Evolutionary conservation across 2,888 invertebrate species (phyloP).

Genomic region (Cantharis lateralis): DNA sequence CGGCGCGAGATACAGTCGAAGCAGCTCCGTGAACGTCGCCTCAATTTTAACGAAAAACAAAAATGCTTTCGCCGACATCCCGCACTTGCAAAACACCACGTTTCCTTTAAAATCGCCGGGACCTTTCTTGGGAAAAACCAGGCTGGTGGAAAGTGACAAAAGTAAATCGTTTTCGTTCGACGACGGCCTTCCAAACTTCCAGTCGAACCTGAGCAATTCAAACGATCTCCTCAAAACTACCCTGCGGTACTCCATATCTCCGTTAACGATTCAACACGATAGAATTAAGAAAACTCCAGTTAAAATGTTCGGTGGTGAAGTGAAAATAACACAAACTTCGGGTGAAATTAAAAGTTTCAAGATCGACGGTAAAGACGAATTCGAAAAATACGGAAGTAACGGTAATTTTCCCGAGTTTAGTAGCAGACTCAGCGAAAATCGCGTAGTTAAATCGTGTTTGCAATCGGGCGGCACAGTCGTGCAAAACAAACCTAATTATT

Average conservation of each 20-base stretch:
- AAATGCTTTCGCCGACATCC: slow-evolving; percentile 54
- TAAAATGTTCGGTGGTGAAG: slow-evolving; percentile 80
- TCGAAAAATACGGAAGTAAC: slow-evolving; percentile 39
- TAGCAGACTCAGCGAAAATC: slow-evolving; percentile 55
- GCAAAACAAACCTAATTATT: slow-evolving; percentile 49
- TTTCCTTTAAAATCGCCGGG: slow-evolving; percentile 80
- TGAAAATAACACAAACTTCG: slow-evolving; percentile 72
- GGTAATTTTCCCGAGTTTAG: slow-evolving; percentile 43
- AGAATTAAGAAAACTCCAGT: slow-evolving; percentile 52
- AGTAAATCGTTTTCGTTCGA: slow-evolving; percentile 55
- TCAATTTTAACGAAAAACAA: slow-evolving; percentile 56
- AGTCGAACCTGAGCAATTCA: slow-evolving; percentile 25
- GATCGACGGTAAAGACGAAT: slow-evolving; percentile 48
- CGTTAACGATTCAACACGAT: slow-evolving; percentile 43
- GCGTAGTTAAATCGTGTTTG: slow-evolving; percentile 80
- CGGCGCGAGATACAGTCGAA: slow-evolving; percentile 51
- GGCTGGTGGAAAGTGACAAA: slow-evolving; percentile 69
- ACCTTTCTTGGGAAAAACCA: slow-evolving; percentile 79
- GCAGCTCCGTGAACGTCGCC: slow-evolving; percentile 56
- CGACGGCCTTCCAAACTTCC: slow-evolving; percentile 42
- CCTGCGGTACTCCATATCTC: slow-evolving; percentile 45
- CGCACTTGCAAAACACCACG: slow-evolving; percentile 49
- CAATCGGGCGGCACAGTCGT: slow-evolving; percentile 81
- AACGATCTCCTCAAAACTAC: slow-evolving; percentile 33
- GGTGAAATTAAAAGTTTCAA: slow-evolving; percentile 67